A percentile compares a stretch with the other conserved stretches of the same genome.
Evolutionary conservation across 92 coral and sea anemone genomes (phyloP).

Genomic region (Epizoanthus scotinus): DNA sequence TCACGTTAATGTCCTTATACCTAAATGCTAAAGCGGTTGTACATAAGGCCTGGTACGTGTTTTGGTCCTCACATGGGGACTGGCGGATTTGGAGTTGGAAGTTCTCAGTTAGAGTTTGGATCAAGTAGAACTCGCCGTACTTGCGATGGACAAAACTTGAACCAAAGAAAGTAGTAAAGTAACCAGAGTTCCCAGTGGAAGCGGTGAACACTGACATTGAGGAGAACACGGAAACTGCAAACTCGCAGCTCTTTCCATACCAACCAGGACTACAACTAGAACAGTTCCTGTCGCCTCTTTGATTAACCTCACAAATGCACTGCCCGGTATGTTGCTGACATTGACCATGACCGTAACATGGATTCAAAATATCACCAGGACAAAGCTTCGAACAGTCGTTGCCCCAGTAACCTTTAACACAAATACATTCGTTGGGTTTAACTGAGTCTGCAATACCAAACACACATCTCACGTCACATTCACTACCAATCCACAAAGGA

Average conservation of each 20-base stretch:
- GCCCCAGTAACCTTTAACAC: conserved; percentile 65
- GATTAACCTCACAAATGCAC: conserved; percentile 58
- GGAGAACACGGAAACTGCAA: conserved; percentile 29
- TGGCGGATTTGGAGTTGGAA: conserved; percentile 63
- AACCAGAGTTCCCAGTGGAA: conserved; percentile 48
- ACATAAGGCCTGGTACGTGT: conserved; percentile 43
- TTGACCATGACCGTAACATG: conserved; percentile 58
- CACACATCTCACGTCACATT: conserved; percentile 54
- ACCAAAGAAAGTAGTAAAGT: conserved; percentile 55
- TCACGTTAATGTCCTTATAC: conserved; percentile 33
- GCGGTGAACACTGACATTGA: conserved; percentile 38
- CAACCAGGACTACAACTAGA: conserved; percentile 53
- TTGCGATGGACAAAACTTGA: conserved; percentile 40
- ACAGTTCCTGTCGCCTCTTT: conserved; percentile 58
- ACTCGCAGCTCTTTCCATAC: conserved; percentile 60
- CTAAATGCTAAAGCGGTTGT: conserved; percentile 50
- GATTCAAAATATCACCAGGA: conserved; percentile 56
- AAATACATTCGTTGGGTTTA: conserved; percentile 44
- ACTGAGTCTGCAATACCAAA: conserved; percentile 49
- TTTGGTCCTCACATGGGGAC: conserved; percentile 43
- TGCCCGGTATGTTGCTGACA: conserved; percentile 53
- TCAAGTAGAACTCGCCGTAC: conserved; percentile 57
- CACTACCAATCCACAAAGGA: conserved; percentile 66
- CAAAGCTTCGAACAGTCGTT: conserved; percentile 57
- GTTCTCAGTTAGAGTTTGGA: conserved; percentile 34